These are phyloP conservation scores for Xiphorhynchus elegans DNA, from an alignment of 2,113 vertebrate species.

Conservation along the genomic window DNA sequence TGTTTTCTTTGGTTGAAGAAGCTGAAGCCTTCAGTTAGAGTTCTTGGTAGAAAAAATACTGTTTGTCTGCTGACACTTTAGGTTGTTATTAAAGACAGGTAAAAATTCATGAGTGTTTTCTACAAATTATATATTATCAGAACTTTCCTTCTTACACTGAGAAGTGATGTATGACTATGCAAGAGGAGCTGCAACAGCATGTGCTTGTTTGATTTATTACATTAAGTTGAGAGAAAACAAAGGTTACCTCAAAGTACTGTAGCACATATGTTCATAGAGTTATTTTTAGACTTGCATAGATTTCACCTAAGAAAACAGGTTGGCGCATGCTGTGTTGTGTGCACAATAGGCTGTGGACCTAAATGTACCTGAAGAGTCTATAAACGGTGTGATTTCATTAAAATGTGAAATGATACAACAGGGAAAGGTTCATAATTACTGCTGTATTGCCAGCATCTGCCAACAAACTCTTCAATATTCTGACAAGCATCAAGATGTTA, in stretches of 20 bases:
- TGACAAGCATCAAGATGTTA: neutral
- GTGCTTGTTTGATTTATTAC: conserved; percentile 56
- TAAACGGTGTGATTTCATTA: neutral
- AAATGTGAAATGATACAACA: neutral
- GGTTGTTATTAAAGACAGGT: neutral
- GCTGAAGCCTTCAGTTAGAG: neutral
- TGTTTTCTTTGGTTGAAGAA: neutral
- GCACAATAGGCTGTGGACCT: neutral
- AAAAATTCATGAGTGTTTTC: neutral
- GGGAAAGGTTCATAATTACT: conserved; percentile 30
- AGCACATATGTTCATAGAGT: conserved; percentile 40
- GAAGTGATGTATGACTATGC: neutral
- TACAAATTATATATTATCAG: neutral
- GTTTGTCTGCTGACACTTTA: neutral
- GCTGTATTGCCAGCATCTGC: conserved; percentile 11
- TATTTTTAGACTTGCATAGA: conserved; percentile 44
- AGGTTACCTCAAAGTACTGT: conserved; percentile 13
- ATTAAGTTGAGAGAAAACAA: conserved; percentile 10
- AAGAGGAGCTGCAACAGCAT: neutral
- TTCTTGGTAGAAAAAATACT: neutral
- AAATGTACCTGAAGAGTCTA: neutral
- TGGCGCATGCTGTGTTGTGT: neutral
- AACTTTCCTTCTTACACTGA: neutral
- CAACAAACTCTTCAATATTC: conserved; percentile 12
- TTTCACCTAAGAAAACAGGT: neutral